Evolutionary conservation across 2,888 invertebrate genomes (phyloP).

Genomic region (Calameuta filiformis): DNA sequence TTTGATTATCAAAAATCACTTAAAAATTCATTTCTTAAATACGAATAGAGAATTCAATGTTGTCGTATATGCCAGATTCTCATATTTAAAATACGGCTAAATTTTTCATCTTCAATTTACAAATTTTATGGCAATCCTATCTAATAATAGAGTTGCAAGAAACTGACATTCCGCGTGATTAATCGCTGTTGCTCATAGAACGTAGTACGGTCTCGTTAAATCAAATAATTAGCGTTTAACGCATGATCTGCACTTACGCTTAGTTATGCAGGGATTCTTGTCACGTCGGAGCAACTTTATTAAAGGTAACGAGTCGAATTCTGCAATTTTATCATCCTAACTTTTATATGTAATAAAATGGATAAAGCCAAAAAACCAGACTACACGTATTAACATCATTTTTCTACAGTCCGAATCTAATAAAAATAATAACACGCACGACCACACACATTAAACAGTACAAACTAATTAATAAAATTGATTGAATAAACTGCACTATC

Average conservation of each 20-base stretch:
- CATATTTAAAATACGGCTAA: not conserved
- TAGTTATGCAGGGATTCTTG: not conserved
- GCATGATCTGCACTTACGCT: not conserved
- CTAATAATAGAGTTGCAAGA: not conserved
- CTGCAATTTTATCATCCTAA: not conserved
- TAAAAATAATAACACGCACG: not conserved
- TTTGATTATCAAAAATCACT: not conserved
- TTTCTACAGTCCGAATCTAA: not conserved
- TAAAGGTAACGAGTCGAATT: not conserved
- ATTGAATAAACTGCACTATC: not conserved
- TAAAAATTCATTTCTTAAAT: not conserved
- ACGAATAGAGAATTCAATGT: too few species aligned
- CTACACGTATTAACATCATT: not conserved
- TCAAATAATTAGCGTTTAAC: not conserved
- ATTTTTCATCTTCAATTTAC: not conserved
- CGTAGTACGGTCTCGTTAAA: not conserved
- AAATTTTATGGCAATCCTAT: not conserved
- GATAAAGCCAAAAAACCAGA: not conserved
- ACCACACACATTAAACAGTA: not conserved
- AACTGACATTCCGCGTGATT: not conserved
- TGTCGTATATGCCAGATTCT: not conserved
- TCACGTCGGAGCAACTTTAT: not conserved
- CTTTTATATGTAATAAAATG: not conserved
- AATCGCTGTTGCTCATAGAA: not conserved
- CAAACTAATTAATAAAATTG: not conserved